A percentile compares a stretch with the other conserved stretches of the same genome.
Conservation (phyloP, 1,140 invertebrate species). For the Stegodyphus mimosarum region DNA sequence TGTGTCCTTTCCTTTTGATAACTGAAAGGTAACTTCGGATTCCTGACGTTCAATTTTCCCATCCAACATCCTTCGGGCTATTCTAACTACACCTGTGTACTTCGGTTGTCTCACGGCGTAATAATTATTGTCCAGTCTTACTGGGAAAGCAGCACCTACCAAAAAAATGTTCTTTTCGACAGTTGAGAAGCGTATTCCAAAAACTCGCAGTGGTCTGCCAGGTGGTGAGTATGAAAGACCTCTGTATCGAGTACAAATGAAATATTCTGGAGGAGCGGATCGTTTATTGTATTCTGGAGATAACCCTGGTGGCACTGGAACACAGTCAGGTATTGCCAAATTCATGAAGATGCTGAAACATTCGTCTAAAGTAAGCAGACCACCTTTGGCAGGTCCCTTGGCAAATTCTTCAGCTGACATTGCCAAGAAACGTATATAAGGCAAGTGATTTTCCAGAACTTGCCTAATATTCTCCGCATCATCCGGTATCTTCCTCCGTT, state of each 20-base stretch:
- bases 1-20: conserved; percentile 64
- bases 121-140: conserved; percentile 63
- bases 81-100: conserved; percentile 63
- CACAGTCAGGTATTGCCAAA: conserved; percentile 63
- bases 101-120: conserved; percentile 64
- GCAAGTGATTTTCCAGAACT: conserved; percentile 44
- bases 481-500: conserved; percentile 55
- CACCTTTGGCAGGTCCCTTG: conserved; percentile 60
- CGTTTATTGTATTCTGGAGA: conserved; percentile 35
- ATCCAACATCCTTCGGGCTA: conserved; percentile 45
- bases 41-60: conserved; percentile 48
- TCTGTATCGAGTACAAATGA: conserved; percentile 62
- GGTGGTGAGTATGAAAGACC: conserved; percentile 62
- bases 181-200: conserved; percentile 51
- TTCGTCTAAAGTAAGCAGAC: conserved; percentile 63
- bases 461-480: conserved; percentile 52
- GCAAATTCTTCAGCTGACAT: conserved; percentile 64
- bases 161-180: conserved; percentile 63
- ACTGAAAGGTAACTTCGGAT: conserved; percentile 47
- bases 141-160: conserved; percentile 64
- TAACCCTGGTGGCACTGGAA: conserved; percentile 60
- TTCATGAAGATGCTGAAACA: conserved; percentile 65
- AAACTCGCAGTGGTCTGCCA: conserved; percentile 33
- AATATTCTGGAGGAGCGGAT: conserved; percentile 63
- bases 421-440: conserved; percentile 63